phyloP scores from a whole-genome alignment of 2,888 invertebrate species.

The Lacanobia oleracea region DNA sequence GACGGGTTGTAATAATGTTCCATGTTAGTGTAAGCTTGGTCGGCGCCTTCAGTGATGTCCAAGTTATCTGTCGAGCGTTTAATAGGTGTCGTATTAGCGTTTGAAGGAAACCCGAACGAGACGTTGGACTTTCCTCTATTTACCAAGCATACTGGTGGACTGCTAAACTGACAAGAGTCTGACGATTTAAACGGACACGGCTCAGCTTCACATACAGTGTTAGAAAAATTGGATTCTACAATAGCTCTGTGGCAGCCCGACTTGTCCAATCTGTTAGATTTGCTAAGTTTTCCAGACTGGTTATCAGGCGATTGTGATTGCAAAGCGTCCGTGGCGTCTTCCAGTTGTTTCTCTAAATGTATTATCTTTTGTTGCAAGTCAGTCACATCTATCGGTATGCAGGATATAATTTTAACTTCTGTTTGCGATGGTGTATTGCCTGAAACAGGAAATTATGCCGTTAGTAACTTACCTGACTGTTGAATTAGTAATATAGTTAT shows the following conservation, averaged over 20 bases:
- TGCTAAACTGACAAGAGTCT: conserved; percentile 29
- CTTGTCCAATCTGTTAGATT: conserved; percentile 15
- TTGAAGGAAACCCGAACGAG: conserved; percentile 37
- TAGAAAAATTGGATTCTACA: conserved; percentile 10
- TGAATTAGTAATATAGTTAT: not conserved
- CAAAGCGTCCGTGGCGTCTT: conserved; percentile 52
- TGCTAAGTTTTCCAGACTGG: not conserved
- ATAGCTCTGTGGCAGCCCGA: conserved; percentile 7
- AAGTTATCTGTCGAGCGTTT: not conserved
- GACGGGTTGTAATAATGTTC: not conserved
- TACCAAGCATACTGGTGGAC: conserved; percentile 19
- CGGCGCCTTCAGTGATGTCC: not conserved
- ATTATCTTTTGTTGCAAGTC: conserved; percentile 84
- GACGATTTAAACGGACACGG: conserved; percentile 44
- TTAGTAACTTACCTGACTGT: not conserved
- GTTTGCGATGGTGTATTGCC: conserved; percentile 86
- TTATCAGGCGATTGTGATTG: not conserved
- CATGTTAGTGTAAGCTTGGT: not conserved
- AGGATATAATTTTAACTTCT: conserved; percentile 88
- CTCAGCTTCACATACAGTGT: conserved; percentile 20
- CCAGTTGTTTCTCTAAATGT: conserved; percentile 78
- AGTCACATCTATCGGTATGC: conserved; percentile 87
- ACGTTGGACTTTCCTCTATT: conserved; percentile 51
- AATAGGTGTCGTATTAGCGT: not conserved
- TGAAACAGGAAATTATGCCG: conserved; percentile 62